These are phyloP conservation scores for Engystomops pustulosus DNA, from an alignment of 2,113 vertebrate species.

Conservation along the genomic window DNA sequence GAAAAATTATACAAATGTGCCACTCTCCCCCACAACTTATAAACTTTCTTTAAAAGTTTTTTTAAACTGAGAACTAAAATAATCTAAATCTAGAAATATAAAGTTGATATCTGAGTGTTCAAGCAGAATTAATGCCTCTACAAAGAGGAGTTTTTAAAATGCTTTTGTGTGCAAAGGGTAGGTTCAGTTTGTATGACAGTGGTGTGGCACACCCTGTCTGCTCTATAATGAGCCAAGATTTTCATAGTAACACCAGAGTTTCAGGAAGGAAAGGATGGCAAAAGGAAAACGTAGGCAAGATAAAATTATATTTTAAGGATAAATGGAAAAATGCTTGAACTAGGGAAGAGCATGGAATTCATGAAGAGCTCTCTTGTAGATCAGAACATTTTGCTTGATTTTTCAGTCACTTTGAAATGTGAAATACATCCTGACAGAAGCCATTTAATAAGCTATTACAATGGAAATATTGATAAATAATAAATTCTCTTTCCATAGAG, in stretches of 20 bases:
- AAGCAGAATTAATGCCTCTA: not conserved
- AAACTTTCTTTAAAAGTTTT: no score
- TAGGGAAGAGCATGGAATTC: not conserved
- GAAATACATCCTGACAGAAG: not conserved
- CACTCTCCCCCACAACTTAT: no score
- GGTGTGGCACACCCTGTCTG: conserved; percentile 30
- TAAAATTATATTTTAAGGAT: conserved; percentile 16
- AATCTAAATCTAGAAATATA: not conserved
- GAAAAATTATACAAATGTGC: no score
- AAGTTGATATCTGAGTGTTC: not conserved
- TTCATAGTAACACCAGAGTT: conserved; percentile 28
- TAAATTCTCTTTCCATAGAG: not conserved
- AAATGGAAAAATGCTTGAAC: conserved; percentile 20
- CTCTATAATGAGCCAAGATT: conserved; percentile 19
- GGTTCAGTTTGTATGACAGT: conserved; percentile 22
- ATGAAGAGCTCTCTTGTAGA: not conserved
- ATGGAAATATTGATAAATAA: not conserved
- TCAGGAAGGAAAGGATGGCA: conserved; percentile 16
- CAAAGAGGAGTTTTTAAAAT: not conserved
- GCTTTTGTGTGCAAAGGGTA: not conserved
- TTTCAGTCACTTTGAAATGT: not conserved
- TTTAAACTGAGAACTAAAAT: no score
- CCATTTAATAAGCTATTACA: not conserved
- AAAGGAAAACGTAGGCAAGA: conserved; percentile 37
- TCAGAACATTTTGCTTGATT: not conserved